Percentiles rank a stretch among this genome's conserved stretches.
Conservation (phyloP, 2,113 vertebrate genomes). For the Oreochromis tanganicae region DNA sequence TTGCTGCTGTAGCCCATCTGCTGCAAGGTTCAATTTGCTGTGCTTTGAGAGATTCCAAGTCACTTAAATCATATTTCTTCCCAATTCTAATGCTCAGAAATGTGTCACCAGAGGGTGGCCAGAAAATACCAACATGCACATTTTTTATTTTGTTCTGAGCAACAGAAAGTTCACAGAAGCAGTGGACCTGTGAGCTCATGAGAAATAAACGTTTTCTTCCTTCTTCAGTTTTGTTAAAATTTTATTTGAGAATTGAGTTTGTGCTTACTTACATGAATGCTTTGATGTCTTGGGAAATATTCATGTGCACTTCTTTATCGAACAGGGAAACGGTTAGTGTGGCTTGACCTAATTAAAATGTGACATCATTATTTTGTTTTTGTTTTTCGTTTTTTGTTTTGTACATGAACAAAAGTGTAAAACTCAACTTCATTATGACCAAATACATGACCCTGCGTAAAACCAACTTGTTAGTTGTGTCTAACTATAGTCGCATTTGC, state of each 20-base stretch:
- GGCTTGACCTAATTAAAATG: not conserved
- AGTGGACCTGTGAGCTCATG: not conserved
- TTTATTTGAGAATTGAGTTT: not conserved
- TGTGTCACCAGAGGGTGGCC: not conserved
- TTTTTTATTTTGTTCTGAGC: not conserved
- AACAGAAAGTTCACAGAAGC: not conserved
- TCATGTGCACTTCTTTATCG: not conserved
- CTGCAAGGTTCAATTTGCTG: not conserved
- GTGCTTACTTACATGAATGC: not conserved
- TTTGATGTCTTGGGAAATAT: not conserved
- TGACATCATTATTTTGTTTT: not conserved
- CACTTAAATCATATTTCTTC: not conserved
- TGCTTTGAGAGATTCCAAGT: not conserved
- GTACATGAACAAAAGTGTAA: rapidly evolving
- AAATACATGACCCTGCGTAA: not conserved
- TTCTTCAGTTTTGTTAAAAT: not conserved
- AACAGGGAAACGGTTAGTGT: not conserved
- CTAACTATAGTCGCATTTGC: not conserved
- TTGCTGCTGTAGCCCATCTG: not conserved
- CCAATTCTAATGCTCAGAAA: not conserved
- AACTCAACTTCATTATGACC: not conserved
- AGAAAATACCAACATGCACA: not conserved
- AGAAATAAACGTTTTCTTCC: not conserved
- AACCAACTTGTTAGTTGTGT: not conserved
- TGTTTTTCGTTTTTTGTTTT: not conserved